Percentiles rank a stretch among this genome's conserved stretches.
phyloP scores from a whole-genome alignment of 1,140 invertebrate species.

The Temnothorax curvispinosus region DNA sequence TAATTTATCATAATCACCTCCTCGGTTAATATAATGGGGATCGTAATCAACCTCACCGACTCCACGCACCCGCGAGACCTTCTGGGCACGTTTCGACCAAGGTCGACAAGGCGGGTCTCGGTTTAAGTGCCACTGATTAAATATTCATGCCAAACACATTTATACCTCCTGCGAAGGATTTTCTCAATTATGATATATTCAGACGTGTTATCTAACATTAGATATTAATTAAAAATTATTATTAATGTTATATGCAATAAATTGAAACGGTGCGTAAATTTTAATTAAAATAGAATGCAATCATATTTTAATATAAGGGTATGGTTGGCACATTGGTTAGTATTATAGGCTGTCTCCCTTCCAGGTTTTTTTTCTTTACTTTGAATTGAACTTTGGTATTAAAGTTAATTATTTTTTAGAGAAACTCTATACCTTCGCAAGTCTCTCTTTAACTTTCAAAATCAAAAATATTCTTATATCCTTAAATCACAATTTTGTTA shows the following conservation, averaged over 20 bases:
- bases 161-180: not conserved
- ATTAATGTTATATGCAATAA: not conserved
- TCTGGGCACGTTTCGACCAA: slow-evolving; percentile 42
- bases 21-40: slow-evolving; percentile 55
- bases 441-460: too few species aligned
- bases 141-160: slow-evolving; percentile 40
- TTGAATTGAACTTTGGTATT: not conserved
- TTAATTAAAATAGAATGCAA: not conserved
- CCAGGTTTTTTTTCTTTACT: not conserved
- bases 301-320: not conserved
- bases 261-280: not conserved
- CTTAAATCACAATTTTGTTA: not conserved
- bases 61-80: not conserved
- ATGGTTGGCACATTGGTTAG: not conserved
- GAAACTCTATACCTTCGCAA: not conserved
- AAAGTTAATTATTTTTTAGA: not conserved
- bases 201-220: not conserved
- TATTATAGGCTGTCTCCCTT: not conserved
- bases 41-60: slow-evolving; percentile 49
- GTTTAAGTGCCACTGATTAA: slow-evolving; percentile 18
- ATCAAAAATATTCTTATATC: not conserved
- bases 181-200: not conserved
- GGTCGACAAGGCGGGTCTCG: slow-evolving; percentile 41
- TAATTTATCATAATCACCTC: slow-evolving; percentile 74
- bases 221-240: not conserved